These are phyloP conservation scores for Macrobrachium nipponense DNA, from an alignment of 1,140 invertebrate genomes.

Conservation along the genomic window DNA sequence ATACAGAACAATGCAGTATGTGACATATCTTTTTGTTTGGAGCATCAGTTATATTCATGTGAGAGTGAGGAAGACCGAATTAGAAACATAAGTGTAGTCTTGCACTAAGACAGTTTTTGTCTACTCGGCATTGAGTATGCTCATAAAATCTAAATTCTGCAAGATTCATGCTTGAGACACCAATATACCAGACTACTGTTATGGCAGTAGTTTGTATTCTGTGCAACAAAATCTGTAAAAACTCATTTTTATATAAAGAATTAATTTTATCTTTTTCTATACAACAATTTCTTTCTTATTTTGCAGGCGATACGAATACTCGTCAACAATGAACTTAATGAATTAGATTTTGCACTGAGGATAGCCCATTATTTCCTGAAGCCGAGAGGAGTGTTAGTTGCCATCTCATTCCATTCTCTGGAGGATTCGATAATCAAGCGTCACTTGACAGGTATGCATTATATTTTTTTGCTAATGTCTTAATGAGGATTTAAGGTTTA, in stretches of 20 bases:
- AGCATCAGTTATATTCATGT: too few relatives aligned
- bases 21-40: too few relatives aligned
- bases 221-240: not conserved
- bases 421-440: slow-evolving; percentile 96
- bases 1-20: too few relatives aligned
- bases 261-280: not conserved
- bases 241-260: not conserved
- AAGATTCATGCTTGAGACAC: too few relatives aligned
- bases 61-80: too few relatives aligned
- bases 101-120: too few relatives aligned
- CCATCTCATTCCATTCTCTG: slow-evolving; percentile 91
- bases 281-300: not conserved
- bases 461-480: not conserved
- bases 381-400: slow-evolving; percentile 80
- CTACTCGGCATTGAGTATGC: too few relatives aligned
- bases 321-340: slow-evolving; percentile 97
- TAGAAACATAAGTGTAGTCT: too few relatives aligned
- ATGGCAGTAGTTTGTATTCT: too few relatives aligned
- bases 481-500: not conserved
- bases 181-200: too few relatives aligned
- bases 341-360: slow-evolving; percentile 90
- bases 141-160: too few relatives aligned
- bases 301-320: slow-evolving; percentile 87
- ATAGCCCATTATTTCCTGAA: slow-evolving; percentile 83
- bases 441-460: slow-evolving; percentile 79